Evolutionary conservation across 2,113 vertebrate species (phyloP), one percentile per base, ranked within the genome.

Genomic region (Cinclus cinclus): DNA sequence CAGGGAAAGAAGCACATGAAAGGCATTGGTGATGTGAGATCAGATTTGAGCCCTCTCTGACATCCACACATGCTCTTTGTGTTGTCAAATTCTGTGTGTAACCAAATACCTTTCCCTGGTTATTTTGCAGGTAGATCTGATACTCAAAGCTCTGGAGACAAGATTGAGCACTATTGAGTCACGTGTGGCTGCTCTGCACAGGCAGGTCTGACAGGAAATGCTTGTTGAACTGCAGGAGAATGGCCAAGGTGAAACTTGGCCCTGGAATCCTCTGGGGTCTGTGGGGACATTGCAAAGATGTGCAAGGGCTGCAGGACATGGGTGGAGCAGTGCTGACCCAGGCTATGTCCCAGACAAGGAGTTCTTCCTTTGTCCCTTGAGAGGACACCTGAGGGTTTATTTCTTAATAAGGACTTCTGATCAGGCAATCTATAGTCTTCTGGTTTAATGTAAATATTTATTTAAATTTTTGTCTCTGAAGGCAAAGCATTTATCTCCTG

Each of bases 131-230:
- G 76, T 93, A 6, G 41, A 94, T 11, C 25, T 20, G 10, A 30
- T 97, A 18, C 30, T 97, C 47, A 78, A 67, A 56, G 92, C n/a
- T 78, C 81, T 97, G 89, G 94, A 97, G 39, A 20, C 70, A n/a
- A 96, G 91, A 8, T 31, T 97, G 56, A 28, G 47, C 56, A 18
- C 87, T 39, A 4, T 95, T 58, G 97, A 97, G 90, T 69, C 58
- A 0, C 49, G 63, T 46, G 24, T 97, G 71, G 82, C 83, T 87
- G 68, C 82, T 49, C 83, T 96, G 76, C 50, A 39, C 8, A 35
- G 58, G 19, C 73, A 83, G 42, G 41, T 25, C 20, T 96, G 88
- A 96, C 91, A 64, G 78, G 83, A 88, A 9, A 30, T 20, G 8
- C 7, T 0, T 9, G 8, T 7, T 27, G 49, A 55, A 7, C 67